Base-by-base conservation (phyloP, 2,888 invertebrate species). In the Diadromus collaris region DNA sequence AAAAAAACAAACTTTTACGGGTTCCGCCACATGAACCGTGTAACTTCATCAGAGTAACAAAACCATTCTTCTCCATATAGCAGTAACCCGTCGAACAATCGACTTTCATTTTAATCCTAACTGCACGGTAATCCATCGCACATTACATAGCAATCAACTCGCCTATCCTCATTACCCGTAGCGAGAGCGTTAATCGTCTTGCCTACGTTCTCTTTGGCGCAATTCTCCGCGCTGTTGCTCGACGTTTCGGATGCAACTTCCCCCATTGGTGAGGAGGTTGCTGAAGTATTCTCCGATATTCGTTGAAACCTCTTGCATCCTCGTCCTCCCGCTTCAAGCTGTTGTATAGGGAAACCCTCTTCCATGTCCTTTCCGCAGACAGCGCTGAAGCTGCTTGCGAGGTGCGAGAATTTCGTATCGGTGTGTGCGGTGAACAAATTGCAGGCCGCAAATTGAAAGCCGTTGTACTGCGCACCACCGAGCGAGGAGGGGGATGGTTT, bases 381-480 rank as follows among this genome's bases (percentile, higher is more conserved):
- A 54, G 13, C 54, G 54, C 27, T 58, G 56, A 56, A 44, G 65
- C 46, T 48, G 44, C 38, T 48, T n/a, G 58, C 3, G 63, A 46
- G 69, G 76, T 51, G 78, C 69, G 78, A 68, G 81, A 80, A 80
- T 78, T 81, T 70, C 72, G 79, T 68, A 70, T 76, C 54, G 60
- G 58, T 56, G 63, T 78, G 46, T 64, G 34, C 65, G 64, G 61
- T 83, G 84, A 83, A 86, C 87, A 87, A 88, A 89, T 88, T 86
- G 86, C 86, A 80, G 81, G 83, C 86, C 85, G 85, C 87, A 88
- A 88, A 89, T 88, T 89, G 88, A 87, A 89, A 89, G 88, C 86
- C 84, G 80, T 76, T 83, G 38, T 38, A 13, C 38, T 13, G 38
- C 38, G 38, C 38, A 13, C 79, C 67, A 64, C 63, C 80, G 63